These are phyloP conservation scores for Julus scanicus DNA, from an alignment of 2,888 invertebrate species.

Conservation along the genomic window DNA sequence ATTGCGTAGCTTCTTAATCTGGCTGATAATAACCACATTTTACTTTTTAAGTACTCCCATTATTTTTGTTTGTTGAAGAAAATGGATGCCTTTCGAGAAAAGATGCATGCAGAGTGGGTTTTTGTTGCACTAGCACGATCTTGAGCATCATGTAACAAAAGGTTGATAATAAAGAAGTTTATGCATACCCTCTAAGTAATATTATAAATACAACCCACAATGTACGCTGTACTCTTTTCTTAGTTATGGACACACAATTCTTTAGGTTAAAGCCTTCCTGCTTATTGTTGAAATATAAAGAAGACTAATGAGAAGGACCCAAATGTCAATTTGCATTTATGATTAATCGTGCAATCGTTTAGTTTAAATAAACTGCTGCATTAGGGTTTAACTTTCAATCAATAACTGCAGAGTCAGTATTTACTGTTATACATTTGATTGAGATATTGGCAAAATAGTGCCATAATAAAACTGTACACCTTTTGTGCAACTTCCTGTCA, in stretches of 20 bases:
- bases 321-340: slow-evolving; percentile 1
- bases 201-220: background rate
- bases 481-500: no score
- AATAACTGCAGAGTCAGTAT: background rate
- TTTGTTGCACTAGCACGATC: slow-evolving; percentile 39
- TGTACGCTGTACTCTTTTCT: slow-evolving; percentile 22
- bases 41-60: slow-evolving; percentile 36
- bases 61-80: slow-evolving; percentile 45
- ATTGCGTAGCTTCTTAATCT: slow-evolving; percentile 6
- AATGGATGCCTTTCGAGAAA: slow-evolving; percentile 32
- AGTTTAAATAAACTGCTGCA: background rate
- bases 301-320: slow-evolving; percentile 12
- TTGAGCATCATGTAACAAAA: slow-evolving; percentile 35
- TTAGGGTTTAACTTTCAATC: background rate
- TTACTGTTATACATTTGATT: background rate
- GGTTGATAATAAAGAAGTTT: slow-evolving; percentile 8
- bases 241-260: background rate
- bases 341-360: background rate
- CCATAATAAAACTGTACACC: no score
- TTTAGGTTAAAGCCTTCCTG: background rate
- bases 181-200: slow-evolving; percentile 10
- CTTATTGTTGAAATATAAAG: slow-evolving; percentile 16
- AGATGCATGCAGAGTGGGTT: slow-evolving; percentile 34
- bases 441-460: no score
- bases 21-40: slow-evolving; percentile 22